phyloP scores from a whole-genome alignment of 2,888 invertebrate species.

The Strigamia crassipes region DNA sequence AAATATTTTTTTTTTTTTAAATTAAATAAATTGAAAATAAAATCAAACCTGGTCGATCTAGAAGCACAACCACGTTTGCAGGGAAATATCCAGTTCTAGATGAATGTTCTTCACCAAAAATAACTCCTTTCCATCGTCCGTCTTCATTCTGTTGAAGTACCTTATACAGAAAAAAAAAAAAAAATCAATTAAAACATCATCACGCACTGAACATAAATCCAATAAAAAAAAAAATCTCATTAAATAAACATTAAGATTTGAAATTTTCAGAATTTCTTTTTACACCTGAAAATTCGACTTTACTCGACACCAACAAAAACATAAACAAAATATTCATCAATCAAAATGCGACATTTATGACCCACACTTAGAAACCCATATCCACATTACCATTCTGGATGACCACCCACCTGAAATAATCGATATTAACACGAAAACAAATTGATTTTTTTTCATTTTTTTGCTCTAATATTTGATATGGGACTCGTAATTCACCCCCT shows the following conservation, averaged over 20 bases:
- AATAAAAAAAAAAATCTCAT: neutral
- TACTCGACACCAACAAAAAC: neutral
- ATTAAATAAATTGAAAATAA: neutral
- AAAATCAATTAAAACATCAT: neutral
- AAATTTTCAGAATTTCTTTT: no score
- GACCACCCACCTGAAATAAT: neutral
- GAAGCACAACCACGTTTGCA: slow-evolving; percentile 52
- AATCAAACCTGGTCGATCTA: slow-evolving; percentile 50
- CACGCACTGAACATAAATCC: slow-evolving; percentile 1
- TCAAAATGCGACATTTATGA: neutral
- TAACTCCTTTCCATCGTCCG: slow-evolving; percentile 59
- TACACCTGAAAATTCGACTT: neutral
- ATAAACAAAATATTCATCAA: neutral
- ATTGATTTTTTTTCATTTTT: no score
- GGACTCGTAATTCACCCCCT: neutral
- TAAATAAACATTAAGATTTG: neutral
- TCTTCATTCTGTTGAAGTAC: slow-evolving; percentile 58
- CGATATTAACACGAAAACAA: no score
- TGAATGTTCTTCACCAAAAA: slow-evolving; percentile 57
- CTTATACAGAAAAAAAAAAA: slow-evolving; percentile 53
- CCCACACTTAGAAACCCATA: neutral
- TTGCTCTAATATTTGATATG: no score
- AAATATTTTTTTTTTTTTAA: neutral
- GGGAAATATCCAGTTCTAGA: slow-evolving; percentile 60
- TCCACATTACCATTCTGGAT: neutral